phyloP scores from a whole-genome alignment of 2,113 vertebrate genomes.

The Pomatostomus ruficeps region DNA sequence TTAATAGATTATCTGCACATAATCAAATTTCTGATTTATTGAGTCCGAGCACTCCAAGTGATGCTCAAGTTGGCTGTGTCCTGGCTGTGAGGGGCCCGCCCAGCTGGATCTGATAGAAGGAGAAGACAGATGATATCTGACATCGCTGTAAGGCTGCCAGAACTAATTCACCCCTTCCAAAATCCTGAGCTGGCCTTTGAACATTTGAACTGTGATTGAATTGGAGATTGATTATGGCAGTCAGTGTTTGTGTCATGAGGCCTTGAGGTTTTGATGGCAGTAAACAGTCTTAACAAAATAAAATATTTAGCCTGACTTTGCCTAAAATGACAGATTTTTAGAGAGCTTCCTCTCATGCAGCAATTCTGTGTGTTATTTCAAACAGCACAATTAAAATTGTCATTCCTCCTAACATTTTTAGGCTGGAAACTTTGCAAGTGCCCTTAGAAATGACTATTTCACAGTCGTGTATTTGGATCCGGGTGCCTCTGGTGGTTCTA shows the following conservation, averaged over 20 bases:
- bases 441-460: not conserved
- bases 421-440: not conserved
- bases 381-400: not conserved
- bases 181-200: conserved; percentile 18
- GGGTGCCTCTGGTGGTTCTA: not conserved
- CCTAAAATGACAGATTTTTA: not conserved
- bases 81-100: not conserved
- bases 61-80: not conserved
- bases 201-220: not conserved
- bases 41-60: not conserved
- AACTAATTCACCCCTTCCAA: conserved; percentile 5
- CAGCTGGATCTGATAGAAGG: conserved; percentile 18
- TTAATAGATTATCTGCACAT: not conserved
- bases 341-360: not conserved
- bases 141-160: not conserved
- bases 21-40: conserved; percentile 2
- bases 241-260: not conserved
- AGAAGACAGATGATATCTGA: conserved; percentile 28
- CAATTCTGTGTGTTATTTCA: not conserved
- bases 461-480: not conserved
- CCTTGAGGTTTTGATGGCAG: not conserved
- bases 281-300: not conserved
- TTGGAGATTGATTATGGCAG: conserved; percentile 2
- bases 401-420: not conserved
- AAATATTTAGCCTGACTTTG: not conserved